These are phyloP conservation scores for Toxonevra muliebris DNA, from an alignment of 2,888 invertebrate species.

Conservation along the genomic window DNA sequence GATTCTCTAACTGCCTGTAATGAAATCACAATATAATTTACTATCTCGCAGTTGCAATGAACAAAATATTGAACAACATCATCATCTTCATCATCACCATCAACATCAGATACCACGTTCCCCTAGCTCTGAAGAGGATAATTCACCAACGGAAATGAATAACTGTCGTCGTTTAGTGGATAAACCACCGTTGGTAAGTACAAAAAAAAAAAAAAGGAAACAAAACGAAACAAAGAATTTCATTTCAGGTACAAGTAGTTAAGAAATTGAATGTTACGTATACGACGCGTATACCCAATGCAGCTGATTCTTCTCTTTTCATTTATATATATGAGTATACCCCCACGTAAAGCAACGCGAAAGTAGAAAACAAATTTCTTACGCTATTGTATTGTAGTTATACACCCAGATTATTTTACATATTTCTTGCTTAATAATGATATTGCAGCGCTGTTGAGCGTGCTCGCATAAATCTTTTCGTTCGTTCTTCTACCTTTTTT, in stretches of 20 bases:
- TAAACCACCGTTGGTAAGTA: conserved; percentile 75
- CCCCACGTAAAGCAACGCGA: too few relatives aligned
- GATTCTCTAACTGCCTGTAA: background rate
- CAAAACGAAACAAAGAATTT: background rate
- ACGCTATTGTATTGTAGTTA: background rate
- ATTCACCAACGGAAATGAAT: conserved; percentile 87
- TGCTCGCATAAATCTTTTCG: too few relatives aligned
- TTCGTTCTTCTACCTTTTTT: too few relatives aligned
- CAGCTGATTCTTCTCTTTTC: too few relatives aligned
- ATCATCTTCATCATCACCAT: conserved; percentile 37
- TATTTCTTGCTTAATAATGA: too few relatives aligned
- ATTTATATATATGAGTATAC: too few relatives aligned
- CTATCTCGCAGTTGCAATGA: conserved; percentile 26
- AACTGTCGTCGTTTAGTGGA: conserved; percentile 84
- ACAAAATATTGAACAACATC: conserved; percentile 22
- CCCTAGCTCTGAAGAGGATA: conserved; percentile 83
- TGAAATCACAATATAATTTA: background rate
- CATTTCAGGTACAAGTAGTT: background rate
- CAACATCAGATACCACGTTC: conserved; percentile 40
- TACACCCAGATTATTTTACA: too few relatives aligned
- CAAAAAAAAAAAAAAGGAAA: background rate
- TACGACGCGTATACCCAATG: conserved; percentile 1
- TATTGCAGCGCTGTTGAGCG: too few relatives aligned
- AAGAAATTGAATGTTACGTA: conserved; percentile 10
- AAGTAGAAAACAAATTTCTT: conserved; percentile 2